These are phyloP conservation scores for Tetropium fuscum DNA, from an alignment of 2,888 invertebrate genomes.

Conservation along the genomic window DNA sequence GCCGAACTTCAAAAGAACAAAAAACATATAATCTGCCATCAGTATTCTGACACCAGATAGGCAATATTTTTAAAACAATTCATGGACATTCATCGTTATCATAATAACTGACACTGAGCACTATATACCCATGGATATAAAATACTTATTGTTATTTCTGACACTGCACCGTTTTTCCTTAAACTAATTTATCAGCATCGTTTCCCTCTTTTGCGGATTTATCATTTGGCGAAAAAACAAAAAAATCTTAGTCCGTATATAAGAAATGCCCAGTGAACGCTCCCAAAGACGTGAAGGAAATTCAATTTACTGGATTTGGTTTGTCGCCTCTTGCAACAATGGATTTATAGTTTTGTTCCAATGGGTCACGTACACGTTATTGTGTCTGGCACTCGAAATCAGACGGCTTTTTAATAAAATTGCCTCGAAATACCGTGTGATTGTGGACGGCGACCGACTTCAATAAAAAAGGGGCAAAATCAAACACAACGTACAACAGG, in stretches of 20 bases:
- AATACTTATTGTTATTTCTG: too few species aligned
- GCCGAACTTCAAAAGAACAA: too few species aligned
- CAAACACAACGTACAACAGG: too few species aligned
- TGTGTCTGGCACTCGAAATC: not conserved
- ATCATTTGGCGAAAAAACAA: slow-evolving; percentile 1
- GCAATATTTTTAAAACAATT: too few species aligned
- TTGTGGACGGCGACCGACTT: too few species aligned
- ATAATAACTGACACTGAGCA: too few species aligned
- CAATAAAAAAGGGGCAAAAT: too few species aligned
- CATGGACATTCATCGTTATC: too few species aligned
- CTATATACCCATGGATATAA: too few species aligned
- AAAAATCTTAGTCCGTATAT: slow-evolving; percentile 5
- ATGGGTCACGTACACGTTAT: slow-evolving; percentile 31
- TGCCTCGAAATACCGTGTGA: not conserved
- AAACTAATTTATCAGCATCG: not conserved
- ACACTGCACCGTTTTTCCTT: not conserved
- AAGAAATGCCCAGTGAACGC: slow-evolving; percentile 41
- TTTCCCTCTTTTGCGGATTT: not conserved
- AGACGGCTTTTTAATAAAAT: slow-evolving; percentile 4
- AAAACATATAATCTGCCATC: too few species aligned
- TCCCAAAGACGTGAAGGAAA: slow-evolving; percentile 36
- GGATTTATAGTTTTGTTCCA: slow-evolving; percentile 35
- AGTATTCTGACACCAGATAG: too few species aligned
- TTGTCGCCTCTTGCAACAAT: slow-evolving; percentile 31
- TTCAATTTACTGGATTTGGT: slow-evolving; percentile 40